Conservation (phyloP, 2,797 vertebrate genomes). For the Acipenser ruthenus region DNA sequence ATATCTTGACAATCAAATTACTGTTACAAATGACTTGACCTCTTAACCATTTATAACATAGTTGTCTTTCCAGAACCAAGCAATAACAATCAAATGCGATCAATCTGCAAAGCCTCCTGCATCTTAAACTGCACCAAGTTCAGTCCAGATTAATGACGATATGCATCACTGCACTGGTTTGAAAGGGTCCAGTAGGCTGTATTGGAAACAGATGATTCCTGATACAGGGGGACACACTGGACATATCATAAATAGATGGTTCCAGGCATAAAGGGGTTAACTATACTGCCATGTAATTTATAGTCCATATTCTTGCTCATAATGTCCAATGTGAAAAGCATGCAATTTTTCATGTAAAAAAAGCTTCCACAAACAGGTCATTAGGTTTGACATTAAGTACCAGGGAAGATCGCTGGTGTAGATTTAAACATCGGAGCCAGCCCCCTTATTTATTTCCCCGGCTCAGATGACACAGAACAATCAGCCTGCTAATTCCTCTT, state of each 20-base stretch:
- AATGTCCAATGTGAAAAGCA: constrained; percentile 6
- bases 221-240: too few species aligned
- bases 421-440: constrained; percentile 10
- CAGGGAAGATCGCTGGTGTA: background rate
- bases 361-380: constrained; percentile 23
- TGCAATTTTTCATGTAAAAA: constrained; percentile 13
- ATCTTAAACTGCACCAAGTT: too few species aligned
- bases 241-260: too few species aligned
- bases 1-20: constrained; percentile 42
- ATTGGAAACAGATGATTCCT: too few species aligned
- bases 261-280: too few species aligned
- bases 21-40: constrained; percentile 32
- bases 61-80: constrained; percentile 21
- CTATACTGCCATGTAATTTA: too few species aligned
- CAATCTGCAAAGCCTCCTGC: too few species aligned
- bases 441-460: constrained; percentile 15
- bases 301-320: too few species aligned
- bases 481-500: constrained; percentile 5
- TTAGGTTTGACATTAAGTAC: constrained; percentile 26
- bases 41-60: constrained; percentile 37
- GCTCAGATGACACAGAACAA: constrained; percentile 8
- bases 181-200: too few species aligned
- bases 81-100: too few species aligned
- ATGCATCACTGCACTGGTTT: too few species aligned
- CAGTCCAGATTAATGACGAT: too few species aligned